Evolutionary conservation across 2,888 invertebrate genomes (phyloP).

Genomic region (Malacosoma neustria): DNA sequence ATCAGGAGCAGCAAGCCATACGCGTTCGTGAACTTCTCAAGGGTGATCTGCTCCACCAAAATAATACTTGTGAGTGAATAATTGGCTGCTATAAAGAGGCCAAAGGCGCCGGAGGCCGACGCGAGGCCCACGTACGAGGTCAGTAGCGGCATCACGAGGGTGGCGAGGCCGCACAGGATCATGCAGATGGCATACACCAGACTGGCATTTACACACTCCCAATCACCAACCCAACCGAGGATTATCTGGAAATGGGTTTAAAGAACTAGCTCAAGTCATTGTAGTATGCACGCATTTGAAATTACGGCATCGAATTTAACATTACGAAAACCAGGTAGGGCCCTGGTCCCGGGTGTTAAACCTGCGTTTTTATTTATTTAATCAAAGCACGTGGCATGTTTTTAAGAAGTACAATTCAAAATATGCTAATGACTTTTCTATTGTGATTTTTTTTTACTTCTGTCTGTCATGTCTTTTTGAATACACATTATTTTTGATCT

Average conservation of each 20-base stretch:
- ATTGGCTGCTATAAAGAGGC: conserved; percentile 93
- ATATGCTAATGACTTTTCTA: no score
- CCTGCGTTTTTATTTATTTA: no score
- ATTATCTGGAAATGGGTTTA: conserved; percentile 81
- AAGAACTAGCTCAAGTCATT: no score
- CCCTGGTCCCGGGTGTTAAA: no score
- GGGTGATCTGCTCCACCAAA: conserved; percentile 90
- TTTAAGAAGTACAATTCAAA: no score
- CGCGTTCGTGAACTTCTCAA: conserved; percentile 93
- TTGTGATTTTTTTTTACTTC: no score
- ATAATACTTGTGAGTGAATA: conserved; percentile 94
- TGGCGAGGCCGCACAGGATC: conserved; percentile 80
- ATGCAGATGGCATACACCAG: conserved; percentile 89
- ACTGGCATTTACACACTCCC: conserved; percentile 83
- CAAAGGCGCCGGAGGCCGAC: conserved; percentile 84
- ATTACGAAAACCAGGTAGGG: no score
- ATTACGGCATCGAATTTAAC: no score
- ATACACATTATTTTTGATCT: no score
- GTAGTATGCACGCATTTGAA: no score
- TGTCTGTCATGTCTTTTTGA: no score
- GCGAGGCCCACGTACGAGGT: conserved; percentile 73
- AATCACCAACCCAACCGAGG: conserved; percentile 92
- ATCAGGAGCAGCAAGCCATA: conserved; percentile 91
- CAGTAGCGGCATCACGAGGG: conserved; percentile 79
- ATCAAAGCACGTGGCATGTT: no score